Evolutionary conservation across 2,797 vertebrate species (phyloP).

Genomic region (Smutsia gigantea): DNA sequence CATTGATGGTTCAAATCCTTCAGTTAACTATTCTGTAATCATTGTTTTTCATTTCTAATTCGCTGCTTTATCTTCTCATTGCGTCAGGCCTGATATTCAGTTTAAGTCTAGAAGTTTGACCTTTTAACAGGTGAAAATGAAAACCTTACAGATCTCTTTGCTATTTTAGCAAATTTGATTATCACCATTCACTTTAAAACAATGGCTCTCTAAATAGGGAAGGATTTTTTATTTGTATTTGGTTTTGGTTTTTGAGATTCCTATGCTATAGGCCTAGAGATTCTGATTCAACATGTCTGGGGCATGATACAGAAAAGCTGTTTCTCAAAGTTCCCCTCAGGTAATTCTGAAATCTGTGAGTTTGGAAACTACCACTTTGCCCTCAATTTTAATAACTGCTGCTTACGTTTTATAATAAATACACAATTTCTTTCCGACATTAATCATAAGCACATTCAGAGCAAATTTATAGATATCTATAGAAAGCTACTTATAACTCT

Average conservation of each 20-base stretch:
- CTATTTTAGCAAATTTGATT: neutral
- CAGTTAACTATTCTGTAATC: neutral
- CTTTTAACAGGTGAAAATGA: neutral
- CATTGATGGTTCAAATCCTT: neutral
- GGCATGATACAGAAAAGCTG: neutral
- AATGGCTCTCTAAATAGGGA: neutral
- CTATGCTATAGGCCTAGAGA: neutral
- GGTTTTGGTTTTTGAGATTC: neutral
- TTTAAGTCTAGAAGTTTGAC: neutral
- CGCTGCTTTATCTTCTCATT: neutral
- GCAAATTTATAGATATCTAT: neutral
- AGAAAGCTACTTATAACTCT: neutral
- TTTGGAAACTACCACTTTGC: neutral
- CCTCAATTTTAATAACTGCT: neutral
- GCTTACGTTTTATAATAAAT: neutral
- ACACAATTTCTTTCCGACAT: neutral
- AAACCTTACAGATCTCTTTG: neutral
- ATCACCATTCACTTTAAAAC: neutral
- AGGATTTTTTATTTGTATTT: neutral
- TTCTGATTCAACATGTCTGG: neutral
- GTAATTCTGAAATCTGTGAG: neutral
- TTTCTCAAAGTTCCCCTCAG: neutral
- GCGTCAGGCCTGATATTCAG: neutral
- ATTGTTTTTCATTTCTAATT: slow-evolving; percentile 10
- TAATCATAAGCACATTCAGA: neutral